Conservation (phyloP, 1,140 invertebrate genomes). For the Ruditapes philippinarum region DNA sequence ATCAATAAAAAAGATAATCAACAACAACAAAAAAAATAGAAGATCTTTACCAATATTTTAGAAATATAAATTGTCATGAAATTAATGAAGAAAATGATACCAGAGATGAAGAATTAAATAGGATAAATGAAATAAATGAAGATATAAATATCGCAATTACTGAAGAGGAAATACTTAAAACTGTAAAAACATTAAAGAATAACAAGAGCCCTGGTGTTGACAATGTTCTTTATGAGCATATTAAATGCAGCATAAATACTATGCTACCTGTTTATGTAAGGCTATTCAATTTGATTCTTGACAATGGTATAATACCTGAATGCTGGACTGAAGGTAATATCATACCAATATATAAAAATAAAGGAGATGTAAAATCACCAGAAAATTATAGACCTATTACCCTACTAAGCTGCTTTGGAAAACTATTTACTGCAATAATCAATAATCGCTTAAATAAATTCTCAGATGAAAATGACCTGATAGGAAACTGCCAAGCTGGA, state of each 20-base stretch:
- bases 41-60: too few relatives aligned
- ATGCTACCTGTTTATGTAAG: constrained; percentile 50
- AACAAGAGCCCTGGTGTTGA: constrained; percentile 26
- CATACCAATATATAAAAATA: too few relatives aligned
- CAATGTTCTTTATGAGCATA: constrained; percentile 43
- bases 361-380: neutral
- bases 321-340: too few relatives aligned
- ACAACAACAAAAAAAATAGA: too few relatives aligned
- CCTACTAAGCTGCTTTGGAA: neutral
- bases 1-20: too few relatives aligned
- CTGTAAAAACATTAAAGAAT: neutral
- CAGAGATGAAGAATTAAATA: neutral
- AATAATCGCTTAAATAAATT: neutral
- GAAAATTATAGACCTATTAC: neutral
- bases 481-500: neutral
- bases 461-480: neutral
- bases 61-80: too few relatives aligned
- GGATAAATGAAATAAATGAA: neutral
- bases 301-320: too few relatives aligned
- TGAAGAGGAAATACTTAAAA: neutral
- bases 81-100: too few relatives aligned
- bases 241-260: constrained; percentile 27
- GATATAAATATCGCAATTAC: constrained; percentile 16
- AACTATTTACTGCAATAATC: neutral
- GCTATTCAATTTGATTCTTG: neutral